Conservation (phyloP, 2,797 vertebrate genomes). For the Ciconia nigra region DNA sequence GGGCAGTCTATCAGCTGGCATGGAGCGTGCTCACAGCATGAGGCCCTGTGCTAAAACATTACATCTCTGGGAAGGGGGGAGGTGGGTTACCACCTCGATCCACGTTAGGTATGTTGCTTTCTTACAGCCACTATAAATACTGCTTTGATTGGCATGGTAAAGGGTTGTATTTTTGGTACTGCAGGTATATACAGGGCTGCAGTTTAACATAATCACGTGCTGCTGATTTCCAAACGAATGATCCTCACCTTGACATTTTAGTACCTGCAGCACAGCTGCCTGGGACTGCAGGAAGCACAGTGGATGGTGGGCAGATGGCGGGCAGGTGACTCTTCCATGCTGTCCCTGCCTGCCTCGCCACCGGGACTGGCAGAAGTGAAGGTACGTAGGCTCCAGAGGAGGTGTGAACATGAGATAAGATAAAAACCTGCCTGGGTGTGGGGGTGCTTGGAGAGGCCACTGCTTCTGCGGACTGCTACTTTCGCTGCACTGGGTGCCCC, state of each 20-base stretch:
- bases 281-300: background rate
- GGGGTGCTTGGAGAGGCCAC: background rate
- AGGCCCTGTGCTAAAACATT: background rate
- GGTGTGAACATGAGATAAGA: background rate
- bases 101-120: background rate
- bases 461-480: background rate
- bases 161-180: constrained; percentile 9
- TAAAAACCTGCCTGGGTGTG: background rate
- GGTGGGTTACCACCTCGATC: background rate
- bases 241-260: background rate
- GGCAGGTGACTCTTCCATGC: background rate
- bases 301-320: rapidly evolving
- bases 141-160: background rate
- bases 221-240: background rate
- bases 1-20: background rate
- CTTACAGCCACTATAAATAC: background rate
- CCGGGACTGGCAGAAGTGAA: no score
- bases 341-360: background rate
- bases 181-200: background rate
- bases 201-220: background rate
- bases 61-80: background rate
- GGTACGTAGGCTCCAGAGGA: background rate
- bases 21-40: rapidly evolving
- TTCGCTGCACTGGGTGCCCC: rapidly evolving
- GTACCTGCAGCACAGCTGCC: background rate